phyloP scores from a whole-genome alignment of 2,797 vertebrate genomes.

The Coranthus polyacanthus region DNA sequence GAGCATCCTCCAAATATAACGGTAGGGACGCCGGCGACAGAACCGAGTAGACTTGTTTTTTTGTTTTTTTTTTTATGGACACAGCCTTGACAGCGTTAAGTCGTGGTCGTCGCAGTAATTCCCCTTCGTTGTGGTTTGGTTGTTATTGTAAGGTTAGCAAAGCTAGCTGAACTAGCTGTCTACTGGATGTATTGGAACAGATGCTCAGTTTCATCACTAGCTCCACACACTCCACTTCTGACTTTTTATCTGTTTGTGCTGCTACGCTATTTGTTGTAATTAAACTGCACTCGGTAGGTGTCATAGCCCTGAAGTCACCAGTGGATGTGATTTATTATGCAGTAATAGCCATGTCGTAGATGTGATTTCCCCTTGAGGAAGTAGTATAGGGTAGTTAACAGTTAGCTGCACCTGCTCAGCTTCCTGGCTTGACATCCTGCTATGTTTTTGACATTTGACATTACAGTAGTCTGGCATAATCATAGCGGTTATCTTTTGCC shows the following conservation, averaged over 20 bases:
- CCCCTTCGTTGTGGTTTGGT: constrained; percentile 52
- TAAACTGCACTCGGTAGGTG: background rate
- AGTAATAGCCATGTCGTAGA: constrained; percentile 12
- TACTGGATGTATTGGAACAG: constrained; percentile 50
- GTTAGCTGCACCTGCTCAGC: constrained; percentile 52
- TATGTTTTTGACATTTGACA: constrained; percentile 5
- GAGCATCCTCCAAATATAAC: constrained; percentile 76
- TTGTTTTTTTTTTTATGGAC: background rate
- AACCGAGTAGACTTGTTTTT: background rate
- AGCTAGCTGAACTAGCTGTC: constrained; percentile 66
- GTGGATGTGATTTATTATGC: constrained; percentile 35
- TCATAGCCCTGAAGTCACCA: background rate
- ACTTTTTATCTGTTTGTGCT: background rate
- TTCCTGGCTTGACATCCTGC: constrained; percentile 45
- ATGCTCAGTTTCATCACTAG: constrained; percentile 50
- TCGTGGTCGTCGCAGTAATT: constrained; percentile 21
- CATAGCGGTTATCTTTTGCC: constrained; percentile 1
- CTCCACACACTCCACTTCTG: background rate
- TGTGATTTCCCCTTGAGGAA: constrained; percentile 62
- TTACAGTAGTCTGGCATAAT: constrained; percentile 11
- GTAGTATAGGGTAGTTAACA: constrained; percentile 43
- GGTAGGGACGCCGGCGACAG: constrained; percentile 73
- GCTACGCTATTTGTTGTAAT: constrained; percentile 11
- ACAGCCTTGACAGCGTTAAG: background rate
- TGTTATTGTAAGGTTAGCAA: constrained; percentile 69